Evolutionary conservation across 1,140 invertebrate genomes (phyloP), one percentile per base, ranked within the genome.

Genomic region (Zaprionus davidi): DNA sequence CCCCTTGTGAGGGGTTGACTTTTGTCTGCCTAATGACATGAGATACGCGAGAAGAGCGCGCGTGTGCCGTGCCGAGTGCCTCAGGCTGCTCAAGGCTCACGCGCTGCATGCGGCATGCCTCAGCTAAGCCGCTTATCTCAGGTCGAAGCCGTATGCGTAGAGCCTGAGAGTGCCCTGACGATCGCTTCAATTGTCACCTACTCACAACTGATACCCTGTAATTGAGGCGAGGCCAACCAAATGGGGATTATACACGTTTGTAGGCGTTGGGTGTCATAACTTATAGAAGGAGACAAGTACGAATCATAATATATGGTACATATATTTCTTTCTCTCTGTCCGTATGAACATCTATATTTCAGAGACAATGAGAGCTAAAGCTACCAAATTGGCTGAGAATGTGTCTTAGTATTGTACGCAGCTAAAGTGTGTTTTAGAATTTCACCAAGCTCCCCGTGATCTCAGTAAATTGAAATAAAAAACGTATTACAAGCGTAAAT

Each of bases 91-190:
- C 17, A 12, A 51, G 46, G 41, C 41, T 4, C 31, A 2, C 28
- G 28, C 17, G 31, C 31, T 57, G 55, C n/a, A 38, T 60, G 41
- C 58, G 4, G 24, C 31, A 31, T 38, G 17, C 62, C 22, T n/a
- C 22, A 46, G 34, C 46, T 70, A 73, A 73, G 64, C 46, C 64
- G 64, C 57, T 74, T 68, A 73, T 56, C 56, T 58, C 26, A n/a
- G 20, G 2, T 15, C 24, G 12, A 60, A 13, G 3, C 46, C 31
- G 31, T 3, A 9, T 11, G 31, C 31, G 31, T 34, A 34, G 9
- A 34, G 9, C 31, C 31, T 11, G 31, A 11, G 11, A 5, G 46
- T 44, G 46, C 3, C 41, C 56, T 41, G 55, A 3, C 34, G 55
- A 67, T 67, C 63, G 17, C 44, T 38, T 24, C 70, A 36, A 53